Evolutionary conservation across 2,113 vertebrate genomes (phyloP).

Genomic region (Peromyscus leucopus): DNA sequence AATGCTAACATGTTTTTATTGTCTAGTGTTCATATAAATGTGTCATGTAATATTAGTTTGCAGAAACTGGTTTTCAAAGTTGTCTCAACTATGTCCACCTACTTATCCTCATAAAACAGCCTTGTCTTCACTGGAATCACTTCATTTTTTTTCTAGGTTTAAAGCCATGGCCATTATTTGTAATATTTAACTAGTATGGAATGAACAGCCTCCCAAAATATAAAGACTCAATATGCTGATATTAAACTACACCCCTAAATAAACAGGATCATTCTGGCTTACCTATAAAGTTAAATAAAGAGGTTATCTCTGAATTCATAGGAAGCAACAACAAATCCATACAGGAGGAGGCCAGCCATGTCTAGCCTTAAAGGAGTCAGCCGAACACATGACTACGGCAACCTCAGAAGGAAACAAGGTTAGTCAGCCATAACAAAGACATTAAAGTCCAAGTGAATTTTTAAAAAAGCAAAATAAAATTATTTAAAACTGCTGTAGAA

Average conservation of each 20-base stretch:
- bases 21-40: neutral
- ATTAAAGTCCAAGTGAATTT: conserved; percentile 75
- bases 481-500: conserved; percentile 63
- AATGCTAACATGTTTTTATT: conserved; percentile 26
- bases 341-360: neutral
- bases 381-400: conserved; percentile 7
- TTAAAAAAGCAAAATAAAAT: conserved; percentile 51
- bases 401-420: conserved; percentile 62
- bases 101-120: neutral
- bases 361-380: conserved; percentile 31
- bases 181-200: conserved; percentile 40
- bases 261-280: conserved; percentile 39
- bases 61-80: conserved; percentile 26
- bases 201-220: conserved; percentile 18
- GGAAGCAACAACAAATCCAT: neutral
- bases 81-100: neutral
- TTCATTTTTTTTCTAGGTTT: neutral
- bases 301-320: conserved; percentile 30
- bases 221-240: conserved; percentile 48
- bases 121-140: neutral
- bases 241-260: neutral
- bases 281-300: neutral
- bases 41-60: neutral
- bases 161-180: neutral
- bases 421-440: conserved; percentile 66